These are phyloP conservation scores for Cephus spinipes DNA, from an alignment of 2,888 invertebrate genomes.

Conservation along the genomic window DNA sequence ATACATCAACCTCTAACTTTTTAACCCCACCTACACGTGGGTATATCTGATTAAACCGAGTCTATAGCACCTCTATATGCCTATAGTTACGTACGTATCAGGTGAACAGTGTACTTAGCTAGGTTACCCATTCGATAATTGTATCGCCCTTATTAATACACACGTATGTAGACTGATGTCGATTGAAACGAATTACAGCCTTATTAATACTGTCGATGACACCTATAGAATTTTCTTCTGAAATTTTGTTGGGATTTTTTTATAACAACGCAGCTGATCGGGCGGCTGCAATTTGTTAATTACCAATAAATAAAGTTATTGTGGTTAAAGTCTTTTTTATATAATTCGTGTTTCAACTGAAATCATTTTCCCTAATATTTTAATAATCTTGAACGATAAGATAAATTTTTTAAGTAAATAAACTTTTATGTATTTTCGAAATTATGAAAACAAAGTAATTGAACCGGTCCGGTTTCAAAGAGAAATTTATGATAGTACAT, in stretches of 20 bases:
- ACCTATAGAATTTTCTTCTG: neutral
- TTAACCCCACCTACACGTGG: constrained; percentile 23
- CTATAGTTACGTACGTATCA: neutral
- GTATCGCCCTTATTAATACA: neutral
- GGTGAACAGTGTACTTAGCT: neutral
- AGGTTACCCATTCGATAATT: neutral
- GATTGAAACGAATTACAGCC: neutral
- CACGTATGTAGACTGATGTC: neutral
- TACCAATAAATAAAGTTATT: too few relatives aligned
- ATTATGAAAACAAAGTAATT: neutral
- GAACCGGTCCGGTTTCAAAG: neutral
- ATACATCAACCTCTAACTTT: constrained; percentile 17
- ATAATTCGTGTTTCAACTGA: neutral
- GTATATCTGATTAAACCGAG: constrained; percentile 1
- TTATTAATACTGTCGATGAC: neutral
- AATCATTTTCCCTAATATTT: neutral
- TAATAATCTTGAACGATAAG: neutral
- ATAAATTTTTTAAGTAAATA: neutral
- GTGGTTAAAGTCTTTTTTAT: too few relatives aligned
- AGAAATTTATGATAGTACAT: neutral
- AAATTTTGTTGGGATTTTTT: neutral
- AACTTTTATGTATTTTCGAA: neutral
- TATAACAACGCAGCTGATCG: too few relatives aligned
- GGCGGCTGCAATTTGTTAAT: neutral
- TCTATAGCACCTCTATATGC: neutral